A percentile compares a stretch with the other conserved stretches of the same genome.
Conservation (phyloP, 2,888 invertebrate genomes). For the Cabera pusaria region DNA sequence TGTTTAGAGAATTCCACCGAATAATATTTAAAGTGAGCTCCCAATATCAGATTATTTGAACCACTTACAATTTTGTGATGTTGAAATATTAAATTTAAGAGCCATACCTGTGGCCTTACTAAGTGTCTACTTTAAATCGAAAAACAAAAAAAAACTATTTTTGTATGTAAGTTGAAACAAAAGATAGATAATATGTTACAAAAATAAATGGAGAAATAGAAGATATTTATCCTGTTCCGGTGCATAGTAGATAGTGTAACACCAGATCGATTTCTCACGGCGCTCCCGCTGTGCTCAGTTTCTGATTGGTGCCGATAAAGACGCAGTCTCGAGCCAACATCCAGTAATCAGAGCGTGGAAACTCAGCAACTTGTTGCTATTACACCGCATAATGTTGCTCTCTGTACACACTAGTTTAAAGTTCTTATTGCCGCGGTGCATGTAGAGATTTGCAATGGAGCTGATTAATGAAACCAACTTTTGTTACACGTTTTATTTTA, state of each 20-base stretch:
- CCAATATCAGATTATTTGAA: conserved; percentile 1
- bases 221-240: conserved; percentile 5
- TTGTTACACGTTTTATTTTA: conserved; percentile 3
- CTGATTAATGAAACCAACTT: conserved; percentile 6
- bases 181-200: too few species aligned
- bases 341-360: conserved; percentile 83
- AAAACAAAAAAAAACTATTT: too few species aligned
- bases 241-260: conserved; percentile 10
- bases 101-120: too few species aligned
- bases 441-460: not conserved
- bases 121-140: too few species aligned
- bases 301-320: conserved; percentile 79
- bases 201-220: too few species aligned
- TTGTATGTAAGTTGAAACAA: too few species aligned
- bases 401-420: conserved; percentile 42
- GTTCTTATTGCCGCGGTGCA: conserved; percentile 38
- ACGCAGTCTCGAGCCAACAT: conserved; percentile 81
- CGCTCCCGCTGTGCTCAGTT: conserved; percentile 53
- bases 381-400: conserved; percentile 43
- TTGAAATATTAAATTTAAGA: conserved; percentile 16
- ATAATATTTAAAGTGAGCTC: conserved; percentile 31
- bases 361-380: conserved; percentile 70
- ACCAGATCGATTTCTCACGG: conserved; percentile 50
- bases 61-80: conserved; percentile 13
- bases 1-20: conserved; percentile 19